A percentile compares a stretch with the other conserved stretches of the same genome.
Conservation (phyloP, 2,888 invertebrate genomes). For the Nemapogon koenigi region DNA sequence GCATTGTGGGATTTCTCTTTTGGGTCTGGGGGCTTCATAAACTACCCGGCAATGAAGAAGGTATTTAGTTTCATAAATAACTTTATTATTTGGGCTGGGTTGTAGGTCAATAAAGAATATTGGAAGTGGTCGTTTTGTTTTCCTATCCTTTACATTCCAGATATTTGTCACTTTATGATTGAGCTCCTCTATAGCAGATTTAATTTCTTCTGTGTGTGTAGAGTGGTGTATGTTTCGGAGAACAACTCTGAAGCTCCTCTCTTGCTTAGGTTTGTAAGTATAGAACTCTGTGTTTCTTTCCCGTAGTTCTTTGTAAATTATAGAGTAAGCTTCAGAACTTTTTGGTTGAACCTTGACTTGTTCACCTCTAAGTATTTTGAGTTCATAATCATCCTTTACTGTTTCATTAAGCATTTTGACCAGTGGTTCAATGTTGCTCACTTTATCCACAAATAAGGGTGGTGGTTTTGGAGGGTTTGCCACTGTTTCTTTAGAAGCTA, state of each 20-base stretch:
- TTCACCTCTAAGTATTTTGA: too few species aligned
- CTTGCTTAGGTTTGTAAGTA: constrained; percentile 15
- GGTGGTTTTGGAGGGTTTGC: too few species aligned
- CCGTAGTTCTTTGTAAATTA: constrained; percentile 10
- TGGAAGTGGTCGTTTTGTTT: constrained; percentile 9
- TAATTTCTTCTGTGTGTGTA: constrained; percentile 13
- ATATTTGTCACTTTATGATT: constrained; percentile 10
- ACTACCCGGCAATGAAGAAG: too few species aligned
- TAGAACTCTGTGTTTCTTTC: constrained; percentile 15
- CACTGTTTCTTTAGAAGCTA: too few species aligned
- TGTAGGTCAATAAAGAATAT: constrained; percentile 8
- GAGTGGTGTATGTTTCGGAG: constrained; percentile 15
- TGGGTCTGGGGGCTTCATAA: too few species aligned
- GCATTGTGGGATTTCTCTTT: neutral
- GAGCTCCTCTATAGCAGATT: constrained; percentile 7
- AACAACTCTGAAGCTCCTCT: constrained; percentile 12
- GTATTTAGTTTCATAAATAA: too few species aligned
- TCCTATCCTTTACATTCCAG: constrained; percentile 13
- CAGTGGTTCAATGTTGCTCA: too few species aligned
- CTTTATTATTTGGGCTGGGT: neutral
- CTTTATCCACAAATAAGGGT: too few species aligned
- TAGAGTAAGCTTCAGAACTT: constrained; percentile 9
- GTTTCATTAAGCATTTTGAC: too few species aligned
- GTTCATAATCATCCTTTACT: too few species aligned
- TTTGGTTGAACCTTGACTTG: constrained; percentile 11